Evolutionary conservation across 2,113 vertebrate genomes (phyloP).

Genomic region (Mastomys natalensis): DNA sequence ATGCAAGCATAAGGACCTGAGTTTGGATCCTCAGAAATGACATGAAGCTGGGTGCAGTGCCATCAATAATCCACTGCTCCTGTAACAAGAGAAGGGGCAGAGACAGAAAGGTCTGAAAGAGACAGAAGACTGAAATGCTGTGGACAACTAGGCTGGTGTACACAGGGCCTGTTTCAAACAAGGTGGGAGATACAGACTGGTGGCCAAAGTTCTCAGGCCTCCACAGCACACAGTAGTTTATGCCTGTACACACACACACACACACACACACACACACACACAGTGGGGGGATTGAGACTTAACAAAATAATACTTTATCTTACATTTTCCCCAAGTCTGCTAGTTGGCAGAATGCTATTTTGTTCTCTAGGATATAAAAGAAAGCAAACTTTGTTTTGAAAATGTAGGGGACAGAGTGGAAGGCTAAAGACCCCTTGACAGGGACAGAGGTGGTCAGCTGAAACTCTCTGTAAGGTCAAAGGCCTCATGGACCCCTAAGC

Average conservation of each 20-base stretch:
- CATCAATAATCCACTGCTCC: neutral
- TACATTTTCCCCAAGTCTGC: neutral
- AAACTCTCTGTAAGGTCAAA: neutral
- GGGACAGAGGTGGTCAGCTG: neutral
- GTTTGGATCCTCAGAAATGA: neutral
- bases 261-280: neutral
- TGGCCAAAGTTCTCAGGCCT: neutral
- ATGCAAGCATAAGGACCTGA: neutral
- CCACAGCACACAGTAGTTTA: neutral
- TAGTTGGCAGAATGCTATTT: neutral
- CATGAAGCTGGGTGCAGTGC: neutral
- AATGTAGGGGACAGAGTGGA: neutral
- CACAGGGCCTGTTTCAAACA: neutral
- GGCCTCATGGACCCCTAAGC: neutral
- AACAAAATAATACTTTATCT: neutral
- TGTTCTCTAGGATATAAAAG: neutral
- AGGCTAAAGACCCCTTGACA: neutral
- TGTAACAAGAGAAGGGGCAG: neutral
- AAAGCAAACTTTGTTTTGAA: neutral
- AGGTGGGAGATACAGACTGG: neutral
- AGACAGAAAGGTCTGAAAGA: neutral
- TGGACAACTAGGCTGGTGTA: neutral
- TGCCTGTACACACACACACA: neutral
- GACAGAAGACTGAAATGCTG: neutral
- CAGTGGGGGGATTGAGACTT: neutral